Base-by-base conservation (phyloP, 2,888 invertebrate genomes). In the Diplazon laetatorius region DNA sequence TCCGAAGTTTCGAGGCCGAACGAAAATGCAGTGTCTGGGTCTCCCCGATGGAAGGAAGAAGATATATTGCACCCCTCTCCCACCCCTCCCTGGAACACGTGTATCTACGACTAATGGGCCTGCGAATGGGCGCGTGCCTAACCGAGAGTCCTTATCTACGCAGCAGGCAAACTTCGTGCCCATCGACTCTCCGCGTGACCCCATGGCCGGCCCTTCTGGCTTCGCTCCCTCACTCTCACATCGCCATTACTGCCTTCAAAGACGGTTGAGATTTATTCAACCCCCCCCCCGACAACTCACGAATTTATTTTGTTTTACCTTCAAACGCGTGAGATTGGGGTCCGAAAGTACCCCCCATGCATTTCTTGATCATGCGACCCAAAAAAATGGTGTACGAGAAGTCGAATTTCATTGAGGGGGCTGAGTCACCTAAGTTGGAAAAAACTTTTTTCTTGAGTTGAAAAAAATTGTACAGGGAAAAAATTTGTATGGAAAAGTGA, bases 111-210 rank as follows among this genome's bases (percentile, higher is more conserved):
- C 69, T 73, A 69, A 68, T 69, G 73, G 62, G 68, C 30, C 69
- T 69, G 37, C 73, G 59, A 63, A 77, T 48, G 63, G 73, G 57
- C 59, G 60, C 63, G 62, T 69, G 25, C 63, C 35, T 25, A n/a
- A 12, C 20, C n/a, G n/a, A n/a, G 14, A 76, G 44, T 63, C 44
- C 62, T 77, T 68, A 72, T 72, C 73, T 63, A 22, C n/a, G 46
- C 39, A 77, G 55, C 68, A 69, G 68, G 50, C 72, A 20, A 25
- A 16, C 30, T 72, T 46, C 57, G 50, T 46, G 39, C 35, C n/a
- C 48, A 50, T 9, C 48, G 42, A 35, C 30, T 44, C 22, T n/a
- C n/a, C n/a, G n/a, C n/a, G n/a, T 48, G 68, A n/a, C 22, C 16
- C 65, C n/a, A 8, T 16, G 16, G n/a, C n/a, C 16, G 18, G 25